Evolutionary conservation across 2,888 invertebrate genomes (phyloP).

Genomic region (Mimachlamys varia): DNA sequence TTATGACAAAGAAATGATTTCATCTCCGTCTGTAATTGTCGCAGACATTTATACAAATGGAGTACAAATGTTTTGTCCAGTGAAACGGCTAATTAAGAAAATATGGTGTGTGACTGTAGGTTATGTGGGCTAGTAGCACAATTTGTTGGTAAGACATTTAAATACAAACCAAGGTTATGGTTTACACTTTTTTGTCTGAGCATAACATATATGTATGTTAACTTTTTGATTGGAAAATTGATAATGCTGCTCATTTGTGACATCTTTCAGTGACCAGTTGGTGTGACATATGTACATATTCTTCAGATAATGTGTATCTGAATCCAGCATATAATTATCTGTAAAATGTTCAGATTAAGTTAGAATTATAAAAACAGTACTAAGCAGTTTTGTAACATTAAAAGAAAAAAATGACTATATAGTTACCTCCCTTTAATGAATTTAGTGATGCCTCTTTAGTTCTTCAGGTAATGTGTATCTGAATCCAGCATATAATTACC

Average conservation of each 20-base stretch:
- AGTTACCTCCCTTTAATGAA: not conserved
- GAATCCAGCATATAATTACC: not conserved
- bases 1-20: slow-evolving; percentile 9
- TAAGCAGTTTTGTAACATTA: not conserved
- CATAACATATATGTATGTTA: too few species aligned
- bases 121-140: not conserved
- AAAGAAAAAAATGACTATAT: not conserved
- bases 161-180: not conserved
- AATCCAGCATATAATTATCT: not conserved
- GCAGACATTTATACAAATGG: not conserved
- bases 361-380: too few species aligned
- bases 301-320: not conserved
- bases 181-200: not conserved
- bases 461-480: not conserved
- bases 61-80: not conserved
- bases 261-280: not conserved
- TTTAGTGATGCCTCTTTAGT: not conserved
- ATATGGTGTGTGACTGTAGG: not conserved
- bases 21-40: not conserved
- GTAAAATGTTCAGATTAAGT: too few species aligned
- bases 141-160: not conserved
- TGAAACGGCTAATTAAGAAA: not conserved
- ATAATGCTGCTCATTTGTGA: too few species aligned
- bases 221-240: too few species aligned
- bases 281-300: not conserved